phyloP scores from a whole-genome alignment of 2,888 invertebrate genomes.

The Apoda limacodes region DNA sequence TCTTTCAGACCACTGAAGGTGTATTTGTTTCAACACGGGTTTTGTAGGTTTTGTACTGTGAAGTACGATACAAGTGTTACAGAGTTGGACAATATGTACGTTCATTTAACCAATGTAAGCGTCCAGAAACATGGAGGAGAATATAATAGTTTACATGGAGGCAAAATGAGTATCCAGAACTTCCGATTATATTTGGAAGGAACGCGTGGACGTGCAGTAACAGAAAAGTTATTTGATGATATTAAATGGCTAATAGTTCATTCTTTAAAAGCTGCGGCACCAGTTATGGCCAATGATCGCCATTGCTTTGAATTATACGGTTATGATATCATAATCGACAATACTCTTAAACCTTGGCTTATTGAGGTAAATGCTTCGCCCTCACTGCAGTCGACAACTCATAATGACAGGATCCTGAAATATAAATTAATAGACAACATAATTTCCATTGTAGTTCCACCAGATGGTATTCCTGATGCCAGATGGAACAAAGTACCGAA shows the following conservation, averaged over 20 bases:
- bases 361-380: constrained; percentile 97
- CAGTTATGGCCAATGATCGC: constrained; percentile 92
- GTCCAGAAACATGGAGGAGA: constrained; percentile 98
- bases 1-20: constrained; percentile 94
- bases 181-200: constrained; percentile 90
- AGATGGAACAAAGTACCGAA: constrained; percentile 87
- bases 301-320: constrained; percentile 96
- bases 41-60: constrained; percentile 96
- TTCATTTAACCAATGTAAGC: constrained; percentile 96
- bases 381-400: constrained; percentile 93
- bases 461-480: constrained; percentile 89
- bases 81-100: constrained; percentile 92
- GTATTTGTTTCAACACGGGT: constrained; percentile 92
- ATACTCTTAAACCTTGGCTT: constrained; percentile 93
- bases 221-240: constrained; percentile 88
- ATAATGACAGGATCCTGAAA: constrained; percentile 93
- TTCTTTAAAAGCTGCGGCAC: constrained; percentile 91
- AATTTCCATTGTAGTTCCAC: constrained; percentile 88
- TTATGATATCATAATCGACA: constrained; percentile 96
- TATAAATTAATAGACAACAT: constrained; percentile 95
- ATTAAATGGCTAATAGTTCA: constrained; percentile 93
- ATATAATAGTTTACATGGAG: constrained; percentile 94
- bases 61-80: constrained; percentile 92
- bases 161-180: constrained; percentile 94
- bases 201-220: constrained; percentile 88